These are phyloP conservation scores for Phaethornis superciliosus DNA, from an alignment of 2,113 vertebrate genomes.

Conservation along the genomic window DNA sequence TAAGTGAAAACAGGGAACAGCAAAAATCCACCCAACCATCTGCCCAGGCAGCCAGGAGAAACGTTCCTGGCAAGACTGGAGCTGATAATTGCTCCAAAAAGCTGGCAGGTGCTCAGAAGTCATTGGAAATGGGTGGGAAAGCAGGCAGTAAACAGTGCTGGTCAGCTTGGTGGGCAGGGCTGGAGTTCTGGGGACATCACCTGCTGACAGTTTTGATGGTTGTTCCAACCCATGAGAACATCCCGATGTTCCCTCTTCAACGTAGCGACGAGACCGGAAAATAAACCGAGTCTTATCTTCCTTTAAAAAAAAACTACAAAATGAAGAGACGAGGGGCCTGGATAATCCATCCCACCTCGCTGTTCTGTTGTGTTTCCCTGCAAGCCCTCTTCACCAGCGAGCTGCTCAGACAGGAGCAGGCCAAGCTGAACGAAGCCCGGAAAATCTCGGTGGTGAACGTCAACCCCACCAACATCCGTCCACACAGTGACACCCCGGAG, in stretches of 20 bases:
- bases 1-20: not conserved
- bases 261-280: not conserved
- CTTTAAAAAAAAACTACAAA: not conserved
- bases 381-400: conserved; percentile 93
- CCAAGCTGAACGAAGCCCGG: conserved; percentile 94
- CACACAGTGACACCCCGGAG: conserved; percentile 97
- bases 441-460: conserved; percentile 99
- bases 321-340: not conserved
- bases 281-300: not conserved
- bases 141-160: rapidly evolving
- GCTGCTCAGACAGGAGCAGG: conserved; percentile 94
- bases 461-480: conserved; percentile 98
- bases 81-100: not conserved
- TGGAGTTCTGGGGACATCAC: not conserved
- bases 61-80: not conserved
- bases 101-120: not conserved
- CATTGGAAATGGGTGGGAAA: not conserved
- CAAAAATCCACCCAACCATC: not conserved
- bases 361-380: conserved; percentile 13
- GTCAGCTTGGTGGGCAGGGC: not conserved
- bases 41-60: not conserved
- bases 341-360: not conserved
- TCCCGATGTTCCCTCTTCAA: not conserved
- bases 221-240: not conserved
- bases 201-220: not conserved